Conservation (phyloP, 2,888 invertebrate species). For the Drosophila melanocephala region DNA sequence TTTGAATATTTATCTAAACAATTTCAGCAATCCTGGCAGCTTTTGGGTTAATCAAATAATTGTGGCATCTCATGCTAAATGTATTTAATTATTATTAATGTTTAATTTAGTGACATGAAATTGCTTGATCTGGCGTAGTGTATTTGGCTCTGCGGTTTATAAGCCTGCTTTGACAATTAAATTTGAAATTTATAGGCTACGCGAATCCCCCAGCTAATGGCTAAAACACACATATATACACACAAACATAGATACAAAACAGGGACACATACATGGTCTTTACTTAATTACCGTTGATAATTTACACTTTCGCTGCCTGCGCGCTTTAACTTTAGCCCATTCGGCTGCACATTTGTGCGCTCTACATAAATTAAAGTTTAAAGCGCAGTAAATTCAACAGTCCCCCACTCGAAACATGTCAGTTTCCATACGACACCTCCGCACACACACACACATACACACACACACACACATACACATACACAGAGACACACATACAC, state of each 20-base stretch:
- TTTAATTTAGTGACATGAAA: slow-evolving; percentile 22
- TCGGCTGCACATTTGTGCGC: slow-evolving; percentile 44
- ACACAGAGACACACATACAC: neutral
- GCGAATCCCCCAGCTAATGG: slow-evolving; percentile 58
- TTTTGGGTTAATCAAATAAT: slow-evolving; percentile 27
- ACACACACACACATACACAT: neutral
- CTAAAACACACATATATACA: slow-evolving; percentile 14
- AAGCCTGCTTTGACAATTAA: slow-evolving; percentile 60
- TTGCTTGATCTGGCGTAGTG: slow-evolving; percentile 28
- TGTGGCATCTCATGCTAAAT: slow-evolving; percentile 1
- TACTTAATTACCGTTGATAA: slow-evolving; percentile 79
- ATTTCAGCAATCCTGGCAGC: slow-evolving; percentile 13
- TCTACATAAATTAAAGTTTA: slow-evolving; percentile 79
- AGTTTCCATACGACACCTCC: slow-evolving; percentile 25
- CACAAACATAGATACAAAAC: slow-evolving; percentile 12
- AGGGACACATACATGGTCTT: slow-evolving; percentile 50
- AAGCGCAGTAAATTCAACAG: slow-evolving; percentile 70
- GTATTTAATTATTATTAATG: slow-evolving; percentile 16
- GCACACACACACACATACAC: neutral
- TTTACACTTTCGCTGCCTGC: slow-evolving; percentile 71
- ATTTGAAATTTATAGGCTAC: slow-evolving; percentile 74
- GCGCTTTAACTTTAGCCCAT: slow-evolving; percentile 60
- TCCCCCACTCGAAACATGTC: slow-evolving; percentile 20
- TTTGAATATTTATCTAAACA: neutral
- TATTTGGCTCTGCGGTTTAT: slow-evolving; percentile 44